Conservation (phyloP, 2,888 invertebrate species). For the Siphonodentalium dalli region DNA sequence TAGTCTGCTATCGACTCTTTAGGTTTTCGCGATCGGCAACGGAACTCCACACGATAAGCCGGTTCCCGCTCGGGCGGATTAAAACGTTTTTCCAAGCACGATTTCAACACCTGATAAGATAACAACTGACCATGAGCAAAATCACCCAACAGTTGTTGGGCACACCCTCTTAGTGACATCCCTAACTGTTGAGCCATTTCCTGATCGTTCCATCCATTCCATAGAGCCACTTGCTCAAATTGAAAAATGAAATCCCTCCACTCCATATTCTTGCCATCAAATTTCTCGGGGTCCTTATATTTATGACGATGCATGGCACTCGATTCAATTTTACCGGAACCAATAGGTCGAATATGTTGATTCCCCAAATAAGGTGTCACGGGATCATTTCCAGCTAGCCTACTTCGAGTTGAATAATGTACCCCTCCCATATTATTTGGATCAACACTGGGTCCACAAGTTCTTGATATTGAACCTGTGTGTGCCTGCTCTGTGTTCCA, state of each 20-base stretch:
- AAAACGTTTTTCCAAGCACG: neutral
- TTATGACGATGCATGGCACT: no score
- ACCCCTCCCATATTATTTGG: no score
- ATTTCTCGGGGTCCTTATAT: conserved; percentile 5
- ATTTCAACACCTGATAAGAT: conserved; percentile 2
- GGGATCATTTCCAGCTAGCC: no score
- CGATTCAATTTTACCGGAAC: no score
- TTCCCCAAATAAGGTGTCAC: no score
- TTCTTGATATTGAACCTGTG: no score
- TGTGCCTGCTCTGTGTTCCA: no score
- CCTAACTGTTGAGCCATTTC: conserved; percentile 7
- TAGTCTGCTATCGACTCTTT: conserved; percentile 3
- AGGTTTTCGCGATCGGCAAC: neutral
- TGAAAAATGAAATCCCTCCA: conserved; percentile 11
- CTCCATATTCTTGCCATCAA: conserved; percentile 7
- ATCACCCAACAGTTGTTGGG: conserved; percentile 9
- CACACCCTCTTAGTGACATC: conserved; percentile 4
- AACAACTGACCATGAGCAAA: neutral
- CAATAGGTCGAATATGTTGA: no score
- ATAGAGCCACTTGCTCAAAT: conserved; percentile 8
- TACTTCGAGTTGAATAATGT: no score
- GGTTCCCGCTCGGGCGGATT: conserved; percentile 3
- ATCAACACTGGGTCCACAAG: no score
- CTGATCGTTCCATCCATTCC: conserved; percentile 3
- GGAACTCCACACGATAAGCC: conserved; percentile 9